Conservation (phyloP, 64 coral and sea anemone genomes). For the Stichodactyla mertensii region DNA sequence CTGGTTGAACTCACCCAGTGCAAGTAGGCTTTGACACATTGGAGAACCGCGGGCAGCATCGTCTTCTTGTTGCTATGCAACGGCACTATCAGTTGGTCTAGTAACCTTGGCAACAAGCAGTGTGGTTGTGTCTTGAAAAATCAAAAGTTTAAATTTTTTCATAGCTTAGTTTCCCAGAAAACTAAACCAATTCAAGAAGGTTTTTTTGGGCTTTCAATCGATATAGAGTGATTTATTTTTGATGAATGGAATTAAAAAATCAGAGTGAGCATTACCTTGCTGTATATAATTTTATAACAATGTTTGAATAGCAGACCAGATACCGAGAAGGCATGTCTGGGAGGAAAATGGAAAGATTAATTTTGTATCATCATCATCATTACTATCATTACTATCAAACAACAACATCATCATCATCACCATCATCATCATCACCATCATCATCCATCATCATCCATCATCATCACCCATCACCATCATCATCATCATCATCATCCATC, state of each 20-base stretch:
- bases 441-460: no score
- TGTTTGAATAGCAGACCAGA: constrained; percentile 63
- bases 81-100: constrained; percentile 91
- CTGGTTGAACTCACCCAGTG: constrained; percentile 47
- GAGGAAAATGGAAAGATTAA: not conserved
- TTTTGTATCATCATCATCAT: not conserved
- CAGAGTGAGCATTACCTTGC: constrained; percentile 42
- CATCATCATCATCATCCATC: not conserved
- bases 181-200: not conserved
- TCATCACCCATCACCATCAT: not conserved
- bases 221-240: not conserved
- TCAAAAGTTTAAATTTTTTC: not conserved
- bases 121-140: constrained; percentile 65
- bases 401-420: not conserved
- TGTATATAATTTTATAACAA: constrained; percentile 95
- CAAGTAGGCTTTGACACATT: constrained; percentile 61
- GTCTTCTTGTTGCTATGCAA: constrained; percentile 75
- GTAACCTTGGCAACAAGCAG: constrained; percentile 75
- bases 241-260: no score
- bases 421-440: not conserved
- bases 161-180: not conserved
- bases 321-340: constrained; percentile 76
- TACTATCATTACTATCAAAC: not conserved
- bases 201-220: not conserved
- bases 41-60: constrained; percentile 53